These are phyloP conservation scores for Pseudorhombus dupliciocellatus DNA, from an alignment of 2,113 vertebrate species.

Conservation along the genomic window DNA sequence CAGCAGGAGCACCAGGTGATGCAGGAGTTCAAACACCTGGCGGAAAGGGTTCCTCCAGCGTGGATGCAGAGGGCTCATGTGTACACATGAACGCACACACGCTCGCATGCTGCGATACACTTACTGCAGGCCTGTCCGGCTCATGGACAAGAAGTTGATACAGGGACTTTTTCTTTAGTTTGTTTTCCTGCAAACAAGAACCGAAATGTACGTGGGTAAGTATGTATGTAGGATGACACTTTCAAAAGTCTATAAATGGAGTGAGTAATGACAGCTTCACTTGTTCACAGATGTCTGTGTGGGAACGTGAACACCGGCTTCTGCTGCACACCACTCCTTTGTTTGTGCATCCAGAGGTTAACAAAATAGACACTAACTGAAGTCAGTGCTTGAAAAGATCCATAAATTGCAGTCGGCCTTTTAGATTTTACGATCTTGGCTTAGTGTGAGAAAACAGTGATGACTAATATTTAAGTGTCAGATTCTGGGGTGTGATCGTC, in stretches of 20 bases:
- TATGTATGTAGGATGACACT: slow-evolving; percentile 31
- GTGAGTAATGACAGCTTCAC: slow-evolving; percentile 19
- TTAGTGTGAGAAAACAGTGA: neutral
- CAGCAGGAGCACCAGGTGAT: slow-evolving; percentile 78
- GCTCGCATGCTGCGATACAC: slow-evolving; percentile 24
- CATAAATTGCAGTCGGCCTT: neutral
- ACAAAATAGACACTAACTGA: neutral
- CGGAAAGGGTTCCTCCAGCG: slow-evolving; percentile 52
- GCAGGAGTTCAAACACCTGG: slow-evolving; percentile 78
- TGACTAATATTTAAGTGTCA: neutral
- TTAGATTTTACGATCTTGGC: neutral
- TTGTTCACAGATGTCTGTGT: slow-evolving; percentile 30
- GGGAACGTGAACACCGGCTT: slow-evolving; percentile 21
- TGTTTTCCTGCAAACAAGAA: slow-evolving; percentile 9
- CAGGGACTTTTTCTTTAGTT: slow-evolving; percentile 43
- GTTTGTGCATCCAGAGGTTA: slow-evolving; percentile 31
- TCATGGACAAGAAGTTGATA: slow-evolving; percentile 1
- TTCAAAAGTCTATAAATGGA: slow-evolving; percentile 47
- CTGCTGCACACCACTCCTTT: slow-evolving; percentile 26
- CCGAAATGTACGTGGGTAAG: slow-evolving; percentile 8
- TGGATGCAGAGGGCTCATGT: slow-evolving; percentile 31
- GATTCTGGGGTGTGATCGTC: neutral
- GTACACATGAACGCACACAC: slow-evolving; percentile 43
- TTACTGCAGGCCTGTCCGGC: neutral
- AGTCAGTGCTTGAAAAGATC: neutral